Base-by-base conservation (phyloP, 2,797 vertebrate species). In the Phaenicophaeus curvirostris region DNA sequence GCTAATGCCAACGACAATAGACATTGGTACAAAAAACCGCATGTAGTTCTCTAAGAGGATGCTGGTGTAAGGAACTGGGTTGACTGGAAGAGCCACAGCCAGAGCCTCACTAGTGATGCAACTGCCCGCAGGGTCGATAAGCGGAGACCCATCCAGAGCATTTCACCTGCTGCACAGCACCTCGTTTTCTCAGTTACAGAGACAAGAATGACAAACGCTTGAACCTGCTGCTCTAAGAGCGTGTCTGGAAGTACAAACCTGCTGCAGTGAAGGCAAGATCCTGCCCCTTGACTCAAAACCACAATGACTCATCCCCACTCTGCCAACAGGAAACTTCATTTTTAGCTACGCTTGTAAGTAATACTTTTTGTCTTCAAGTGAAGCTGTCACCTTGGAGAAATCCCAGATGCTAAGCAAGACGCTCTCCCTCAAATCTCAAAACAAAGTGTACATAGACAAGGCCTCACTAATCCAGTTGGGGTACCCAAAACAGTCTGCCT, bases 261-360 rank as follows among this genome's bases (percentile, higher is more conserved):
- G 58, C 83, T 35, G 76, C 85, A 76, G 86, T 0, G 8, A 75
- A 66, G 85, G 55, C 79, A 83, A 78, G 85, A 75, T 93, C 87
- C 92, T 82, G 59, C 87, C 93, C 93, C 76, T 81, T 23, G 12
- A 82, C 90, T 88, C 77, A 68, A 61, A 94, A 59, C 95, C 95
- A 88, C 95, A 87, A 27, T 95, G 94, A 96, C 88, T 96, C 96
- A 96, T 57, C 85, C 82, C 27, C 18, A 10, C 91, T 61, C 85
- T 50, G 91, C 87, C 89, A 90, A 85, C 87, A 96, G 94, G 89
- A 96, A 95, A 79, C 71, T 71, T 86, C 83, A 57, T 37, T 91
- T 96, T 94, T 81, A 94, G 92, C 79, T 90, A 18, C 7, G 1
- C 67, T 79, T 78, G 69, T 62, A 91, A 92, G 75, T 37, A 41